Conservation (phyloP, 1,140 invertebrate genomes). For the Cotesia chilonis region DNA sequence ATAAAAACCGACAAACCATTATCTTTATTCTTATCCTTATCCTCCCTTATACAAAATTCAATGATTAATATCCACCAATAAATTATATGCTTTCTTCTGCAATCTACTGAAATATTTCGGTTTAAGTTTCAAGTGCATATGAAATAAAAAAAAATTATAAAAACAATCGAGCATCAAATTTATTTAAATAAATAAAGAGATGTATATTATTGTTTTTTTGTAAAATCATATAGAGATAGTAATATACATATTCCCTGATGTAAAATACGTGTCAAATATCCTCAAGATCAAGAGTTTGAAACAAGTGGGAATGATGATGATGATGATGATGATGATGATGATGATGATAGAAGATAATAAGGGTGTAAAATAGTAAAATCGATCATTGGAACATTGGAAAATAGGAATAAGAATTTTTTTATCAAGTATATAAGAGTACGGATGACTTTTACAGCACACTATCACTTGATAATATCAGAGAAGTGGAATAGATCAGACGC, state of each 20-base stretch:
- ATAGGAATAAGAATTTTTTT: too few species aligned
- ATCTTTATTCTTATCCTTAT: background rate
- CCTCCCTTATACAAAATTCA: too few species aligned
- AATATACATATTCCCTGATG: background rate
- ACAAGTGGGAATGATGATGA: slow-evolving; percentile 11
- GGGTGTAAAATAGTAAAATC: slow-evolving; percentile 28
- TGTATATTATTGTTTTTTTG: background rate
- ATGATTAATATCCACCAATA: too few species aligned
- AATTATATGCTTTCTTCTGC: too few species aligned
- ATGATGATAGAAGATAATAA: slow-evolving; percentile 6
- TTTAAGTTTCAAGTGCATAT: too few species aligned
- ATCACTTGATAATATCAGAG: slow-evolving; percentile 29
- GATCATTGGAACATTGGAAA: too few species aligned
- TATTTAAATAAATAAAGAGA: too few species aligned
- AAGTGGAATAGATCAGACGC: slow-evolving; percentile 43
- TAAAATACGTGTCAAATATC: slow-evolving; percentile 37
- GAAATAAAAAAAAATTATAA: too few species aligned
- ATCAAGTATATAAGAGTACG: too few species aligned
- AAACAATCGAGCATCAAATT: too few species aligned
- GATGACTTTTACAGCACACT: background rate
- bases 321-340: background rate
- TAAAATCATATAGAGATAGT: slow-evolving; percentile 45
- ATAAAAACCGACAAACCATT: background rate
- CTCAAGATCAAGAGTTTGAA: background rate
- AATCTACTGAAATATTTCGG: too few species aligned